Percentiles rank a stretch among this genome's conserved stretches.
phyloP scores from a whole-genome alignment of 2,888 invertebrate species.

The Crossocerus cetratus region DNA sequence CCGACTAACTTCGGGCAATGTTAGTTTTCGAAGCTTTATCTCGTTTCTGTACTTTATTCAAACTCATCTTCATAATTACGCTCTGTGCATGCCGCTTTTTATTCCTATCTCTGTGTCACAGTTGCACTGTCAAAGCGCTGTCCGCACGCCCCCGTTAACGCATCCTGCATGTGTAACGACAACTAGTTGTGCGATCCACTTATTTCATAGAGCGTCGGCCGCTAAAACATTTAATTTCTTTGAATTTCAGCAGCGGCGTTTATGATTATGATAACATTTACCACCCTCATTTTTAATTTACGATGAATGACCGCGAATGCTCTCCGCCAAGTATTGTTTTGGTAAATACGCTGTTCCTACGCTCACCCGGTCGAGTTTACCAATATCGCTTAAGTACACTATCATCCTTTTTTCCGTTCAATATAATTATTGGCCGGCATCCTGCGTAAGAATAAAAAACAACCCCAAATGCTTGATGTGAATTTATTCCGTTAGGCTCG shows the following conservation, averaged over 20 bases:
- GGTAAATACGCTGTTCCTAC: no score
- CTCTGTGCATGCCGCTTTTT: constrained; percentile 46
- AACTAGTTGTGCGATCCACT: constrained; percentile 14
- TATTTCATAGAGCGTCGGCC: constrained; percentile 25
- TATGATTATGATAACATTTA: no score
- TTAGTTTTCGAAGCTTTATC: constrained; percentile 64
- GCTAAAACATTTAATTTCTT: constrained; percentile 59
- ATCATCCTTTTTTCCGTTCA: no score
- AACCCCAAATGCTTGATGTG: no score
- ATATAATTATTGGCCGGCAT: no score
- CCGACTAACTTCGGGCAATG: constrained; percentile 63
- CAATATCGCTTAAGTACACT: no score
- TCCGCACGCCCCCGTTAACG: neutral
- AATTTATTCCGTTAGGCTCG: neutral
- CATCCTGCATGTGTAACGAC: no score
- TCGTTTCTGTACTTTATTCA: constrained; percentile 50
- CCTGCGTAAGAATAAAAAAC: no score
- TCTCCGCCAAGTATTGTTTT: no score
- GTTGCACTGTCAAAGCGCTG: constrained; percentile 35
- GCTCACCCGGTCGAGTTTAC: no score
- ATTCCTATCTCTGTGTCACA: constrained; percentile 41
- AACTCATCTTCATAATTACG: constrained; percentile 64
- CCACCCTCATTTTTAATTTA: no score
- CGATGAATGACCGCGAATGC: no score
- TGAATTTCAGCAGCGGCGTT: constrained; percentile 42